phyloP scores from a whole-genome alignment of 2,888 invertebrate genomes.

The Papilio demoleus region DNA sequence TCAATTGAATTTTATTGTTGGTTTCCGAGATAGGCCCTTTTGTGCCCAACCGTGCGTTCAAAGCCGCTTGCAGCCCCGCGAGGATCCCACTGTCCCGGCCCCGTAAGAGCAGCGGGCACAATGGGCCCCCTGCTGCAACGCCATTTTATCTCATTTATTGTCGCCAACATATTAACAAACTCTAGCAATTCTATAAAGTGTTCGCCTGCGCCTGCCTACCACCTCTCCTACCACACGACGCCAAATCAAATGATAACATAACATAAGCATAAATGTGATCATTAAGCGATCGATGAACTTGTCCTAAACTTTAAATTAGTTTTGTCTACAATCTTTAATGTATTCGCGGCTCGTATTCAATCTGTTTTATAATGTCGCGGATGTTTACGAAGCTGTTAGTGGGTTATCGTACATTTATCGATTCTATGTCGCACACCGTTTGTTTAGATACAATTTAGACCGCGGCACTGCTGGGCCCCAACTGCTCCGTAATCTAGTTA shows the following conservation, averaged over 20 bases:
- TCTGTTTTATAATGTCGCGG: slow-evolving; percentile 51
- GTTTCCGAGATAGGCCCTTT: slow-evolving; percentile 80
- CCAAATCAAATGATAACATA: slow-evolving; percentile 49
- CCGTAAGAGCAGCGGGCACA: slow-evolving; percentile 75
- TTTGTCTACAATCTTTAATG: slow-evolving; percentile 11
- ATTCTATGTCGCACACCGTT: slow-evolving; percentile 57
- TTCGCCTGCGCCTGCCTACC: slow-evolving; percentile 47
- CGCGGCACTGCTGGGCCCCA: slow-evolving; percentile 57
- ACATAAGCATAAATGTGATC: background rate
- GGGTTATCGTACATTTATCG: slow-evolving; percentile 49
- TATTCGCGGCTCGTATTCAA: slow-evolving; percentile 45
- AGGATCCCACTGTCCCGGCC: slow-evolving; percentile 57
- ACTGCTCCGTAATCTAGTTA: slow-evolving; percentile 64
- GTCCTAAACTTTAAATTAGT: slow-evolving; percentile 16
- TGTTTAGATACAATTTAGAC: slow-evolving; percentile 61
- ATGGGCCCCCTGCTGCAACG: slow-evolving; percentile 71
- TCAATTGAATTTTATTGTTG: slow-evolving; percentile 83
- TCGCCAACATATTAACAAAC: slow-evolving; percentile 59
- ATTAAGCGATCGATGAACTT: slow-evolving; percentile 21
- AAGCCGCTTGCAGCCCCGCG: slow-evolving; percentile 73
- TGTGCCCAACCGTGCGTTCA: slow-evolving; percentile 80
- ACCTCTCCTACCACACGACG: slow-evolving; percentile 50
- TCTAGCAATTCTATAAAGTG: slow-evolving; percentile 69
- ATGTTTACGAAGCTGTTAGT: slow-evolving; percentile 49
- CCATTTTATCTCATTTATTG: slow-evolving; percentile 76